phyloP scores from a whole-genome alignment of 2,888 invertebrate genomes.

The Oscheius sp. region DNA sequence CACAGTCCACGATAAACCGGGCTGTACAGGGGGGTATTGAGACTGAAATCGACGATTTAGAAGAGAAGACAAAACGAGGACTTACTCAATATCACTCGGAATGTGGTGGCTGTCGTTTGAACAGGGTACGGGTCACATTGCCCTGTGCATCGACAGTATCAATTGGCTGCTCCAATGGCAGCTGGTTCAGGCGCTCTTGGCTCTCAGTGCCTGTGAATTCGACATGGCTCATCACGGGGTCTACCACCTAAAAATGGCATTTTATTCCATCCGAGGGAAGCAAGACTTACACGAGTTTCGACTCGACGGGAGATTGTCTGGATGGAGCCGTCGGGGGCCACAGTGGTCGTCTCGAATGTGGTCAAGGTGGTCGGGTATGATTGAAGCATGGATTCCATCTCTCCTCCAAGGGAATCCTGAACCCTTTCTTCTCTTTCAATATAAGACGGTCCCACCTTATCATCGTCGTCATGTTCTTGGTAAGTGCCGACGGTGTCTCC shows the following conservation, averaged over 20 bases:
- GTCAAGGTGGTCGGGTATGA: conserved; percentile 70
- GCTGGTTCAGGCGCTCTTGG: conserved; percentile 63
- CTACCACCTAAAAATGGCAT: conserved; percentile 51
- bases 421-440: not conserved
- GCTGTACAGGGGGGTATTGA: conserved; percentile 7
- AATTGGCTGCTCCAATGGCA: conserved; percentile 64
- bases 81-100: conserved; percentile 29
- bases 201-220: conserved; percentile 72
- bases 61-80: not conserved
- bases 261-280: not conserved
- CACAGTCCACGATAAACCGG: conserved; percentile 12
- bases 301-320: conserved; percentile 72
- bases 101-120: conserved; percentile 40
- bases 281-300: conserved; percentile 60
- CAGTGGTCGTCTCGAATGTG: conserved; percentile 70
- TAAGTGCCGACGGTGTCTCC: conserved; percentile 69
- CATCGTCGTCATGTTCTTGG: conserved; percentile 57
- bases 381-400: conserved; percentile 57
- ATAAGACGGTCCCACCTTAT: conserved; percentile 38
- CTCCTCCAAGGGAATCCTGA: conserved; percentile 68
- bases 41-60: conserved; percentile 10
- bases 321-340: conserved; percentile 66
- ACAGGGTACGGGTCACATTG: conserved; percentile 69
- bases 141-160: conserved; percentile 71
- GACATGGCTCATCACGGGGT: conserved; percentile 69